A percentile compares a stretch with the other conserved stretches of the same genome.
Evolutionary conservation across 2,113 vertebrate genomes (phyloP).

Genomic region (Barnardius zonarius): DNA sequence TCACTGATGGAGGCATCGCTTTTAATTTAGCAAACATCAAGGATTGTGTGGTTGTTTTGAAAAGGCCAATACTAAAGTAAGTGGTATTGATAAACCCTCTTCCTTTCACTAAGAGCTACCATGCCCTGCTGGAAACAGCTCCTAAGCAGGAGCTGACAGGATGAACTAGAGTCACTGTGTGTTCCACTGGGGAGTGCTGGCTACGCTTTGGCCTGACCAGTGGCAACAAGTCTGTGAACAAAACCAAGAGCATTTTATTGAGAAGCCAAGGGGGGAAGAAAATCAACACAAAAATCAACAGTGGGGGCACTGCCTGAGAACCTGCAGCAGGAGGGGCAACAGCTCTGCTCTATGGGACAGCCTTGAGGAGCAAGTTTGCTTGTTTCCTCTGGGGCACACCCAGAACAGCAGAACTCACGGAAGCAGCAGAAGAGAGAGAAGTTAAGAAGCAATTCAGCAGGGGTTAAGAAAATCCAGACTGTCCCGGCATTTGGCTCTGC

Average conservation of each 20-base stretch:
- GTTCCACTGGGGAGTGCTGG: neutral
- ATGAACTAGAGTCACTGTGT: rapidly evolving
- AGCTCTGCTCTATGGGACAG: neutral
- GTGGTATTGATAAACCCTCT: neutral
- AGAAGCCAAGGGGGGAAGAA: neutral
- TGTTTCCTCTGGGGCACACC: neutral
- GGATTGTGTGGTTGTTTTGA: neutral
- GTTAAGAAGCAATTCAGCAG: neutral
- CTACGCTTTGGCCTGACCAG: neutral
- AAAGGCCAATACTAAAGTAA: neutral
- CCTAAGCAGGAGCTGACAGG: neutral
- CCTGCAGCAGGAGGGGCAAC: neutral
- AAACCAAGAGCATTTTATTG: neutral
- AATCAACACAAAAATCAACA: neutral
- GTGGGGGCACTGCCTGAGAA: neutral
- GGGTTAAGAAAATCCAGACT: constrained; percentile 3
- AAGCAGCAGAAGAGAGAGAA: neutral
- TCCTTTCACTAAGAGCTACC: neutral
- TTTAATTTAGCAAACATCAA: neutral
- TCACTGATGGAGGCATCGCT: neutral
- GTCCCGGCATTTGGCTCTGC: neutral
- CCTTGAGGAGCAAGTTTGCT: neutral
- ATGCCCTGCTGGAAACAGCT: neutral
- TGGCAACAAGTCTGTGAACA: neutral
- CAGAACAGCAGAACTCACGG: neutral